A percentile compares a stretch with the other conserved stretches of the same genome.
Evolutionary conservation across 2,888 invertebrate genomes (phyloP).

Genomic region (Hedya salicella): DNA sequence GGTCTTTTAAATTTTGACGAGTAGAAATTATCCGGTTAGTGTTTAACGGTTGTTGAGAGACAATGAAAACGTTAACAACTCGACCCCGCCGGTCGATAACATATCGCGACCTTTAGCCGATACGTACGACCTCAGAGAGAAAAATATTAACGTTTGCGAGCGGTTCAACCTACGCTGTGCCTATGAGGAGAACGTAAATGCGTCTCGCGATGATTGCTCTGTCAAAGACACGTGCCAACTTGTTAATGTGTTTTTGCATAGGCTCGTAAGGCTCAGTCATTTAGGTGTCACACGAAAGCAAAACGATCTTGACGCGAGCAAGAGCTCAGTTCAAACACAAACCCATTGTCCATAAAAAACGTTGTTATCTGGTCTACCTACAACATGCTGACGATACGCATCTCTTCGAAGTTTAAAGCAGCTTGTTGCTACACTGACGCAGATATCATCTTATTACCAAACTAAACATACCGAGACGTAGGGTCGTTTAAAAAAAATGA

Average conservation of each 20-base stretch:
- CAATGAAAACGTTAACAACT: constrained; percentile 37
- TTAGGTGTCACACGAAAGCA: background rate
- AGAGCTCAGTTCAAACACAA: too few relatives aligned
- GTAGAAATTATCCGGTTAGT: background rate
- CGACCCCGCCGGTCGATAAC: constrained; percentile 41
- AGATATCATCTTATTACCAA: too few relatives aligned
- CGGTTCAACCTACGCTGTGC: background rate
- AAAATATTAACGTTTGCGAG: constrained; percentile 19
- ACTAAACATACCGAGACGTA: too few relatives aligned
- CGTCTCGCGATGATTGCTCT: constrained; percentile 8
- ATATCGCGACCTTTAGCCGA: constrained; percentile 42
- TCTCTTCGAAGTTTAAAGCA: background rate
- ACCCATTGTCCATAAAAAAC: too few relatives aligned
- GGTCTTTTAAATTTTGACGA: background rate
- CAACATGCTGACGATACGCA: background rate
- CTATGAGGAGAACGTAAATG: constrained; percentile 18
- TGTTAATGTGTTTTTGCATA: background rate
- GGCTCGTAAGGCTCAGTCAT: background rate
- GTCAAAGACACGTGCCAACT: constrained; percentile 11
- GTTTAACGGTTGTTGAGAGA: constrained; percentile 24
- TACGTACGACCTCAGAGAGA: constrained; percentile 35
- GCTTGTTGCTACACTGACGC: background rate
- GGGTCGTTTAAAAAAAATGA: too few relatives aligned
- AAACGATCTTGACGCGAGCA: background rate
- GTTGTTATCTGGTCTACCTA: too few relatives aligned